phyloP scores from a whole-genome alignment of 2,797 vertebrate genomes.

The Mormyrus proboscirostris region DNA sequence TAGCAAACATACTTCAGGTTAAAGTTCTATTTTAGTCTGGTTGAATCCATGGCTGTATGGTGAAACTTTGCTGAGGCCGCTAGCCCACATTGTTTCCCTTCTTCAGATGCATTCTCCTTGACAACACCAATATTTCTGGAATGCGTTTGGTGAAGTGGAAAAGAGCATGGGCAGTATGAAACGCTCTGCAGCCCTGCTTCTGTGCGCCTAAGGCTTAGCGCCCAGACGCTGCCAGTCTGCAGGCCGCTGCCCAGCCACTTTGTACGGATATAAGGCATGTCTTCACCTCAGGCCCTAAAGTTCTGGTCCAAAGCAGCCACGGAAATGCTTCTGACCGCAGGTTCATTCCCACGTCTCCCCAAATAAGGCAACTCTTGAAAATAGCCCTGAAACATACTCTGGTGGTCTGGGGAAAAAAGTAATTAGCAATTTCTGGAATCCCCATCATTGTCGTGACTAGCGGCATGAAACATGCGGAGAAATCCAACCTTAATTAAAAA shows the following conservation, averaged over 20 bases:
- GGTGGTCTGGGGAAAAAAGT: constrained; percentile 7
- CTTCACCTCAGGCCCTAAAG: constrained; percentile 3
- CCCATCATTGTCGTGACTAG: constrained; percentile 17
- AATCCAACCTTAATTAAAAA: constrained; percentile 10
- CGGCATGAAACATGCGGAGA: constrained; percentile 16
- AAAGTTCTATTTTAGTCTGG: constrained; percentile 1
- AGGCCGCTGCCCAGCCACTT: not conserved
- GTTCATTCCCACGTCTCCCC: constrained; percentile 19
- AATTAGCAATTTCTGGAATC: constrained; percentile 27
- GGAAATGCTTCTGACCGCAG: constrained; percentile 38
- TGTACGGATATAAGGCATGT: not conserved
- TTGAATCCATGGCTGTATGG: constrained; percentile 4
- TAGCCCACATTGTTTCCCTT: not conserved
- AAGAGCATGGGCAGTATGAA: not conserved
- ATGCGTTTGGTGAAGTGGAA: not conserved
- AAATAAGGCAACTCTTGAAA: constrained; percentile 30
- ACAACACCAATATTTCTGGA: not conserved
- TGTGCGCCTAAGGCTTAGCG: not conserved
- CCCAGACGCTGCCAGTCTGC: not conserved
- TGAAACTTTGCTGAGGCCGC: not conserved
- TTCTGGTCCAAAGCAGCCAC: constrained; percentile 19
- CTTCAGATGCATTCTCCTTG: not conserved
- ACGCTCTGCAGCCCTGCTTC: not conserved
- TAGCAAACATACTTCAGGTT: not conserved
- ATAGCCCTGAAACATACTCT: constrained; percentile 23